Conservation (phyloP, 2,797 vertebrate species). For the Parauchenoglanis ngamensis region DNA sequence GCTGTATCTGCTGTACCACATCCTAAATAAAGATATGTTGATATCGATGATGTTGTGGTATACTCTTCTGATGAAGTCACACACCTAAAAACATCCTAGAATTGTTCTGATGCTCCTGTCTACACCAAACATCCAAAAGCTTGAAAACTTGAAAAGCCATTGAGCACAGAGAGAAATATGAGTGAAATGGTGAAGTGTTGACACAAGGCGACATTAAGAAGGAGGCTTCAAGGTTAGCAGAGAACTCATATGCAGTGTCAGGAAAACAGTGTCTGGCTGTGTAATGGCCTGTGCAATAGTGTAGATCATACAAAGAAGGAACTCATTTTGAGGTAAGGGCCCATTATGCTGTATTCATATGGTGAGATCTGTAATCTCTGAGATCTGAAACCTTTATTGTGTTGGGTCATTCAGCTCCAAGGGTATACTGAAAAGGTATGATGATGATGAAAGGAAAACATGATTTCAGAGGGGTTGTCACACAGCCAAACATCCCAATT, state of each 20-base stretch:
- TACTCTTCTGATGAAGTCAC: not conserved
- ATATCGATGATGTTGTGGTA: not conserved
- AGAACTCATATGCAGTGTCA: not conserved
- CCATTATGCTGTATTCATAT: not conserved
- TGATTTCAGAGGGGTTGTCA: not conserved
- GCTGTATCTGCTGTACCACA: no score
- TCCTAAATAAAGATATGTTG: no score
- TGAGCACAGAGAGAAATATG: not conserved
- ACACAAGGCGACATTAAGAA: not conserved
- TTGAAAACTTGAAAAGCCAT: not conserved
- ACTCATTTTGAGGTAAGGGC: not conserved
- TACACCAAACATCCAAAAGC: not conserved
- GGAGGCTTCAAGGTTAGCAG: not conserved
- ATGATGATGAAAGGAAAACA: not conserved
- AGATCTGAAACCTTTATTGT: not conserved
- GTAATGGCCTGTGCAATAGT: constrained; percentile 11
- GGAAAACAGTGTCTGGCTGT: not conserved
- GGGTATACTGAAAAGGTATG: not conserved
- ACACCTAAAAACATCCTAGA: not conserved
- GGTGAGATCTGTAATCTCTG: not conserved
- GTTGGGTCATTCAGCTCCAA: not conserved
- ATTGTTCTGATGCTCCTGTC: not conserved
- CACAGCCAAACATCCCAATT: not conserved
- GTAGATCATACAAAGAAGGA: not conserved
- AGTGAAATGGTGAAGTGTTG: not conserved